Conservation (phyloP, 2,113 vertebrate genomes). For the Oreochromis tanganicae region DNA sequence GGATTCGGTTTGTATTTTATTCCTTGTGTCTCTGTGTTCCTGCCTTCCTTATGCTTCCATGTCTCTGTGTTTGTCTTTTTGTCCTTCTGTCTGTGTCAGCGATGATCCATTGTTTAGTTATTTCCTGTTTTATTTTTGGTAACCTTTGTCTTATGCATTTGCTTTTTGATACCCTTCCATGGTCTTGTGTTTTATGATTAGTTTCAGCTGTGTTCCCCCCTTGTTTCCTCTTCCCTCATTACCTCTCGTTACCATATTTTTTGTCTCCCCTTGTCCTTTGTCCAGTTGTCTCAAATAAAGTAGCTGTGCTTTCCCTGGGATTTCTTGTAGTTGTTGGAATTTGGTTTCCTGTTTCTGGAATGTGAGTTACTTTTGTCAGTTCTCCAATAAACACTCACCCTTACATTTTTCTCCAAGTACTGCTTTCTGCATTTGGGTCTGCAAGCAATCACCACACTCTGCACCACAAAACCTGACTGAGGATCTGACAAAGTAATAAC, state of each 20-base stretch:
- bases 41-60: background rate
- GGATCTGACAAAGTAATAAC: background rate
- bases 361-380: background rate
- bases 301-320: background rate
- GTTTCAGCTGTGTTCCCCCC: background rate
- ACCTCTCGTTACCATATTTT: background rate
- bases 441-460: background rate
- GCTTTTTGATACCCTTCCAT: background rate
- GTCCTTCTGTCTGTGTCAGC: background rate
- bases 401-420: background rate
- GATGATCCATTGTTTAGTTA: background rate
- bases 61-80: background rate
- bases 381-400: background rate
- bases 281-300: background rate
- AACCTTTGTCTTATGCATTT: background rate
- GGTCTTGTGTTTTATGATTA: background rate
- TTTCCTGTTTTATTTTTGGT: background rate
- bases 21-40: background rate
- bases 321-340: background rate
- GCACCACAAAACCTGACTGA: background rate
- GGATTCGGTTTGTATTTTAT: background rate
- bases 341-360: background rate
- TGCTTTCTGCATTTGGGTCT: background rate
- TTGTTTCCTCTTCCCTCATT: background rate
- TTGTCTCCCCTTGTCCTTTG: background rate